Base-by-base conservation (phyloP, 2,113 vertebrate species). In the Leptobrachium ailaonicum region DNA sequence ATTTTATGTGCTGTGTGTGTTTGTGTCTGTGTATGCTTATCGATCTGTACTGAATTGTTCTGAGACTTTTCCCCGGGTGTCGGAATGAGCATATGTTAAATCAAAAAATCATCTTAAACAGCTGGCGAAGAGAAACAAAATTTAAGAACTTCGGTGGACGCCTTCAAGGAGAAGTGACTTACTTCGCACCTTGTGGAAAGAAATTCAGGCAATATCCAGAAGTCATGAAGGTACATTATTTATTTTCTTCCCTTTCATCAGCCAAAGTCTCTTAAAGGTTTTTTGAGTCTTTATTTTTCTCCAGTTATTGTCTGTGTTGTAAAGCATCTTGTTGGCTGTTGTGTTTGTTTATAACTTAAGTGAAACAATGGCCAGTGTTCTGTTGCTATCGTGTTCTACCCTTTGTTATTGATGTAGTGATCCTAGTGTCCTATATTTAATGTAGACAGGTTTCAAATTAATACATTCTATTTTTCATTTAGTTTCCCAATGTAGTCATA, bases 131-230 rank as follows among this genome's bases (percentile, higher is more conserved):
- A 91, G 97, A 98, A 92, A 97, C 96, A 4, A 92, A 95, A 79
- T 93, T 98, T 90, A 92, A 91, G 84, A 94, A 91, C 78, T 89
- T 95, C 0, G 89, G 93, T 73, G 96, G 95, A 53, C 96, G 95
- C 44, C 89, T 97, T 73, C 96, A 96, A 85, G 97, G 96, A 85
- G 94, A 98, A 87, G 96, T 98, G 79, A 90, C 94, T 0, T 99
- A 99, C 91, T 96, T 95, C 85, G 92, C 97, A 82, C 97, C 97
- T 4, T 99, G 97, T 90, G 96, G 97, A 68, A 98, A 97, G 91
- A 99, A 96, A 88, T 89, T 98, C 80, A 92, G 95, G 43, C 96
- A 98, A 85, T 99, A 96, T 87, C 95, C 97, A 76, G 96, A 98
- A 85, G 94, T 99, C 60, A 92, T 96, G 85, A 99, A 99, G 96